phyloP scores from a whole-genome alignment of 2,888 invertebrate species.

The Athalia cordata region DNA sequence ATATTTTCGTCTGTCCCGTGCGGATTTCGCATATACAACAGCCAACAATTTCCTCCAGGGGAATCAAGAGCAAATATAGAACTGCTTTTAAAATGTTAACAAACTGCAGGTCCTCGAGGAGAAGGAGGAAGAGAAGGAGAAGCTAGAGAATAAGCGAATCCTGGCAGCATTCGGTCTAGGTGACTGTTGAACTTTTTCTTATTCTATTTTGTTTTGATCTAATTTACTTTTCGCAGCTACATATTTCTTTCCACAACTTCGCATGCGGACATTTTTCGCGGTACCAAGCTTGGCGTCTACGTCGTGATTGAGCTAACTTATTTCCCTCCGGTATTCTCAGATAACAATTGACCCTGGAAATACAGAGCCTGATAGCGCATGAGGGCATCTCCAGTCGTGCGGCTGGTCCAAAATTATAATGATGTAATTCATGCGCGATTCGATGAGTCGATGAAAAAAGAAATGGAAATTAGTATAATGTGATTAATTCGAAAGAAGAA shows the following conservation, averaged over 20 bases:
- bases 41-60: conserved; percentile 18
- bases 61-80: conserved; percentile 7
- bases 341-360: neutral
- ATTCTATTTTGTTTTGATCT: neutral
- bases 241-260: too few species aligned
- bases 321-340: conserved; percentile 14
- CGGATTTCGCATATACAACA: neutral
- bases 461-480: too few species aligned
- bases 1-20: neutral
- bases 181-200: neutral
- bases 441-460: too few species aligned
- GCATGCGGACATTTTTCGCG: too few species aligned
- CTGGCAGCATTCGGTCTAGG: neutral
- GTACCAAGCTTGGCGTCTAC: neutral
- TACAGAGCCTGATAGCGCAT: neutral
- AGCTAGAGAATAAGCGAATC: too few species aligned
- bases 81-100: conserved; percentile 15
- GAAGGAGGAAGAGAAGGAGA: neutral
- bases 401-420: neutral
- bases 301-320: neutral
- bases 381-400: neutral
- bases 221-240: neutral
- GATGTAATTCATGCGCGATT: neutral
- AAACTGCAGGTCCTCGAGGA: neutral
- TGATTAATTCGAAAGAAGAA: too few species aligned